Evolutionary conservation across 2,888 invertebrate genomes (phyloP).

Genomic region (Oligia latruncula): DNA sequence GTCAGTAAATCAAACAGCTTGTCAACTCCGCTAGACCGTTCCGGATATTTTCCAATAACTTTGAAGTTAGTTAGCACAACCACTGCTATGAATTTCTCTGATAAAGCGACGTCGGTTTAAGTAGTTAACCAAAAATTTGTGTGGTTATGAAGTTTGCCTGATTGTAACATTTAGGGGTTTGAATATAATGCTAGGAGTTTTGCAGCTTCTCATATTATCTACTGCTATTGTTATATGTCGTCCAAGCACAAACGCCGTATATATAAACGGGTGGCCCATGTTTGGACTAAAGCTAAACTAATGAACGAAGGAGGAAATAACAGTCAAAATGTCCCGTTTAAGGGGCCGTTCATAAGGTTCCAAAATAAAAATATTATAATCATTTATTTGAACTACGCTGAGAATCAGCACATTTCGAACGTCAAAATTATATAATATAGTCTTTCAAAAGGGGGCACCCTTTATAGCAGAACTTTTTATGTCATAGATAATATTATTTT

Average conservation of each 20-base stretch:
- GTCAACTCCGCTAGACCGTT: neutral
- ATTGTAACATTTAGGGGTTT: neutral
- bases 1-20: constrained; percentile 14
- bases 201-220: neutral
- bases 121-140: neutral
- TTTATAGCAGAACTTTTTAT: too few relatives aligned
- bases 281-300: neutral
- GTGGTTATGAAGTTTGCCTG: neutral
- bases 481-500: too few relatives aligned
- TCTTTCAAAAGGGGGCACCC: neutral
- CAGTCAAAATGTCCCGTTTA: neutral
- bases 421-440: neutral
- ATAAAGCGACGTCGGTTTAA: neutral
- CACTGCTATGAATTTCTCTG: neutral
- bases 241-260: neutral
- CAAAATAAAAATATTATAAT: neutral
- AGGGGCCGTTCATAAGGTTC: neutral
- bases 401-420: neutral
- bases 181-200: neutral
- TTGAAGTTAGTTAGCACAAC: neutral
- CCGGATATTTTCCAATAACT: constrained; percentile 20
- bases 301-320: neutral
- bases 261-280: neutral
- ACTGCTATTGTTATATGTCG: neutral
- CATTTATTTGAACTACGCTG: neutral